phyloP scores from a whole-genome alignment of 2,797 vertebrate genomes.

The Phrynocephalus guinanensis region DNA sequence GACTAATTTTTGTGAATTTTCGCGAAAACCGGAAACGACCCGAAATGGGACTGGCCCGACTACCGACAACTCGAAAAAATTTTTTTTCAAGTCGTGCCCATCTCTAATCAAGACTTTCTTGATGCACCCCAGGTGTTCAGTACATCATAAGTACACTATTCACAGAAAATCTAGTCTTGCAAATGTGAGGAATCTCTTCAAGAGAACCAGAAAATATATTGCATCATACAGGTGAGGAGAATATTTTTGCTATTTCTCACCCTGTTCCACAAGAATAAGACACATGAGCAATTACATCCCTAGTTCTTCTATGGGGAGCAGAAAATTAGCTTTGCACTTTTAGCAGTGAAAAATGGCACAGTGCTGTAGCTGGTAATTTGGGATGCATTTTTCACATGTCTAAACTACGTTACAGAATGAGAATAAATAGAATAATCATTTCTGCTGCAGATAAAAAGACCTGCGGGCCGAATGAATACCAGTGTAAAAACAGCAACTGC shows the following conservation, averaged over 20 bases:
- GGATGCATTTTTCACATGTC: not conserved
- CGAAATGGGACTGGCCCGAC: too few species aligned
- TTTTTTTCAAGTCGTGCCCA: too few species aligned
- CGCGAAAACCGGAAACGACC: too few species aligned
- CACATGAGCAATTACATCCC: not conserved
- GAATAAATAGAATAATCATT: conserved; percentile 35
- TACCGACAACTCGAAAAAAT: too few species aligned
- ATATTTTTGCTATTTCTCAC: too few species aligned
- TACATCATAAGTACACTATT: not conserved
- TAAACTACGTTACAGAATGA: not conserved
- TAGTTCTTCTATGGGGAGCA: not conserved
- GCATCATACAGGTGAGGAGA: too few species aligned
- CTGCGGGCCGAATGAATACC: conserved; percentile 97
- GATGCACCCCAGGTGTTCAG: not conserved
- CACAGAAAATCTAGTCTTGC: too few species aligned
- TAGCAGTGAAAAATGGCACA: not conserved
- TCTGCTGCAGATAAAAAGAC: conserved; percentile 96
- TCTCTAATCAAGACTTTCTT: not conserved
- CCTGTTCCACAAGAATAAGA: not conserved
- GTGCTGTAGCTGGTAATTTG: not conserved
- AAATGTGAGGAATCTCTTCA: too few species aligned
- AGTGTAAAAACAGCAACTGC: conserved; percentile 98
- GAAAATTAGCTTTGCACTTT: conserved; percentile 8
- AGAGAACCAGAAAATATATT: too few species aligned
- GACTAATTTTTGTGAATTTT: too few species aligned